Evolutionary conservation across 1,140 invertebrate species (phyloP).

Genomic region (Macrotrachela quadricornifera): DNA sequence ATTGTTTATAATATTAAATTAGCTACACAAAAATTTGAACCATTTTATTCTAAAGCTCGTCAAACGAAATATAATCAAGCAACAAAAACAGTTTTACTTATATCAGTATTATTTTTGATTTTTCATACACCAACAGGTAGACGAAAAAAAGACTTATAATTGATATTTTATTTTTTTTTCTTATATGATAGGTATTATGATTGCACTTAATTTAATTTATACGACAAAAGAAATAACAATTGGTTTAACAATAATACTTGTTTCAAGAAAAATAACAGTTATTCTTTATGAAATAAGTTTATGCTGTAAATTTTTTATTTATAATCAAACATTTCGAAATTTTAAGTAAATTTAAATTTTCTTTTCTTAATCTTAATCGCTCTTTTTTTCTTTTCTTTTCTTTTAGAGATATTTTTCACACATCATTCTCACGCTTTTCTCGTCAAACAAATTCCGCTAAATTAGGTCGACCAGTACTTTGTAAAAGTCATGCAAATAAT

Average conservation of each 20-base stretch:
- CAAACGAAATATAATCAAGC: slow-evolving; percentile 5
- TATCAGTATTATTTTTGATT: slow-evolving; percentile 4
- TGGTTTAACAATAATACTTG: no score
- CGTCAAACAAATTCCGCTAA: background rate
- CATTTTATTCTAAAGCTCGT: background rate
- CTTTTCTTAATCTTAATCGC: no score
- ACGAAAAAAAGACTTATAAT: background rate
- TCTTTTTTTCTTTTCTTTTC: background rate
- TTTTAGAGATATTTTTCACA: background rate
- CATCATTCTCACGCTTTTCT: background rate
- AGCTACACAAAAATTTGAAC: background rate
- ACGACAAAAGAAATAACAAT: no score
- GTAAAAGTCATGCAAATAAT: no score
- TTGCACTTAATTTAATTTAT: background rate
- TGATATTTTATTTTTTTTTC: background rate
- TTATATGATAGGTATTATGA: background rate
- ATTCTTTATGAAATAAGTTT: slow-evolving; percentile 6
- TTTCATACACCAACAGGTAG: background rate
- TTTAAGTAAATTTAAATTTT: slow-evolving; percentile 1
- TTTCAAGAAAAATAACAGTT: background rate
- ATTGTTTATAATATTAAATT: slow-evolving; percentile 5
- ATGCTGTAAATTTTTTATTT: slow-evolving; percentile 2
- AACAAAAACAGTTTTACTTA: background rate
- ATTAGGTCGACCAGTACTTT: background rate
- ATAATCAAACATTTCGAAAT: background rate